Conservation (phyloP, 2,113 vertebrate genomes). For the Aythya baeri region DNA sequence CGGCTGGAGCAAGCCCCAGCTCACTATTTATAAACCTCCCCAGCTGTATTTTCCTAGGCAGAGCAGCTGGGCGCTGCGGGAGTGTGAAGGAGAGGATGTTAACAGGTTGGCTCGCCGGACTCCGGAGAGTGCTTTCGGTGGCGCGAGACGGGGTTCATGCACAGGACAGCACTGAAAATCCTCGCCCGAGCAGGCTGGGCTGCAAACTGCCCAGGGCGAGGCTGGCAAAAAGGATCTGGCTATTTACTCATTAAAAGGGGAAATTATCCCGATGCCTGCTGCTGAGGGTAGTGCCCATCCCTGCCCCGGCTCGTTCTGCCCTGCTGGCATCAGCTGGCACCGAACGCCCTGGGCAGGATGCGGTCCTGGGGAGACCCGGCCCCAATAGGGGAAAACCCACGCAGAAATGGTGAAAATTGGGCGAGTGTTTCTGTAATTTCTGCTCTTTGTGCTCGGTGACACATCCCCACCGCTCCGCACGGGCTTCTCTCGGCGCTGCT, state of each 20-base stretch:
- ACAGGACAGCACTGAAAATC: constrained; percentile 16
- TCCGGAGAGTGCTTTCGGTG: not conserved
- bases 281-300: not conserved
- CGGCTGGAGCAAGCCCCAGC: constrained; percentile 66
- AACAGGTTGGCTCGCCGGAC: constrained; percentile 63
- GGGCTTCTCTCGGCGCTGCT: not conserved
- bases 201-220: fast-evolving
- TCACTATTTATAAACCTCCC: constrained; percentile 73
- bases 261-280: fast-evolving
- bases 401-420: fast-evolving
- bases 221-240: fast-evolving
- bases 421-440: not conserved
- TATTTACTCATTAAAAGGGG: not conserved
- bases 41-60: constrained; percentile 73
- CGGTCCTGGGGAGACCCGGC: not conserved
- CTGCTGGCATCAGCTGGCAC: too few species aligned
- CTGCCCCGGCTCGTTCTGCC: too few species aligned
- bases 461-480: not conserved
- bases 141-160: constrained; percentile 28
- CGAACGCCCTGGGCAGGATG: not conserved
- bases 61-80: constrained; percentile 64
- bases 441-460: not conserved
- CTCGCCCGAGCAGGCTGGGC: not conserved
- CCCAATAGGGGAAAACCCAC: fast-evolving
- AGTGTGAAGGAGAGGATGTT: constrained; percentile 76